phyloP scores from a whole-genome alignment of 2,888 invertebrate genomes.

The Volucella zonaria region DNA sequence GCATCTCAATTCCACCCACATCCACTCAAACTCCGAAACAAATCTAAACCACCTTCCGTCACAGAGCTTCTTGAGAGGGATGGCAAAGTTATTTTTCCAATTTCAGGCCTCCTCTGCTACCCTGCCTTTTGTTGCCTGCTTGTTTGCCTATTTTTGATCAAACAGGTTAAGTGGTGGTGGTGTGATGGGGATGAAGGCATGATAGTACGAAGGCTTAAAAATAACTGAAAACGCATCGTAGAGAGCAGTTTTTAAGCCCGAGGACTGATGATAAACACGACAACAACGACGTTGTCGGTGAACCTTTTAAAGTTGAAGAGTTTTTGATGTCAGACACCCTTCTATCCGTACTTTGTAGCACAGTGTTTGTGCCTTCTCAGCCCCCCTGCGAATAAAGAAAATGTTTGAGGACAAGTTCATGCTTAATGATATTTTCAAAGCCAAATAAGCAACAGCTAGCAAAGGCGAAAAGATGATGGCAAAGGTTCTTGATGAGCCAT shows the following conservation, averaged over 20 bases:
- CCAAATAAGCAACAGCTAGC: slow-evolving; percentile 63
- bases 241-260: slow-evolving; percentile 44
- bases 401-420: slow-evolving; percentile 53
- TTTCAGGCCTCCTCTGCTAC: slow-evolving; percentile 29
- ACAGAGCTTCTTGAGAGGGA: neutral
- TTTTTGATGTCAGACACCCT: slow-evolving; percentile 42
- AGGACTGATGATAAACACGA: slow-evolving; percentile 43
- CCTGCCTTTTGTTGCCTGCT: neutral
- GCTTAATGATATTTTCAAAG: slow-evolving; percentile 61
- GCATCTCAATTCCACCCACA: slow-evolving; percentile 40
- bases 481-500: slow-evolving; percentile 58
- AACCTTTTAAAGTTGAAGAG: slow-evolving; percentile 59
- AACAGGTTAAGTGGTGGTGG: slow-evolving; percentile 43
- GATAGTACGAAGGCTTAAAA: neutral
- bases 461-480: slow-evolving; percentile 9
- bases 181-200: neutral
- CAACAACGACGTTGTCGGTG: slow-evolving; percentile 13
- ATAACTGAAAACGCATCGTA: slow-evolving; percentile 3
- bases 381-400: slow-evolving; percentile 25
- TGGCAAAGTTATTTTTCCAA: slow-evolving; percentile 47
- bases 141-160: slow-evolving; percentile 38
- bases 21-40: no score
- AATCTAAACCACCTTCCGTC: neutral
- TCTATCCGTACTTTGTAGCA: neutral
- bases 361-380: neutral